Evolutionary conservation across 2,113 vertebrate genomes (phyloP).

Genomic region (Alligator mississippiensis): DNA sequence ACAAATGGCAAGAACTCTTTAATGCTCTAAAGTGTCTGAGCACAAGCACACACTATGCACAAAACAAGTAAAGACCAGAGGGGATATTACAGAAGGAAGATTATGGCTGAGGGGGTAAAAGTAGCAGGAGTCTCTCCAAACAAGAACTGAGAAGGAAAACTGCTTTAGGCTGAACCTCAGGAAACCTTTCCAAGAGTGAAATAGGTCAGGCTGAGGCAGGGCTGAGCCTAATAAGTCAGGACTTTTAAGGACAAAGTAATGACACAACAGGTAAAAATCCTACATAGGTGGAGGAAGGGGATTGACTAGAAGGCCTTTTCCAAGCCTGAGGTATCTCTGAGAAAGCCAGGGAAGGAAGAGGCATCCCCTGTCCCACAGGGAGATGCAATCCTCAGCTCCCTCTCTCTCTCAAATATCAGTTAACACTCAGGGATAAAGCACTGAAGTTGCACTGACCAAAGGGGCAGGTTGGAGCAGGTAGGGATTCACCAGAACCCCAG

Average conservation of each 20-base stretch:
- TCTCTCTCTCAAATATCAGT: background rate
- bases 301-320: background rate
- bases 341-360: background rate
- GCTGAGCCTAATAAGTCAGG: background rate
- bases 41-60: background rate
- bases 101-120: background rate
- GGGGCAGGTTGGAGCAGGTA: constrained; percentile 87
- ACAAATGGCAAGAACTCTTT: background rate
- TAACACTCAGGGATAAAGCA: background rate
- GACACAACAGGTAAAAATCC: background rate
- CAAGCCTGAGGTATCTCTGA: background rate
- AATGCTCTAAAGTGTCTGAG: background rate
- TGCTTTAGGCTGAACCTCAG: background rate
- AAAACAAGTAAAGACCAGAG: background rate
- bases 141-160: background rate
- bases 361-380: fast-evolving
- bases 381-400: background rate
- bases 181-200: background rate
- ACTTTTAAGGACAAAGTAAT: background rate
- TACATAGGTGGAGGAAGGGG: background rate
- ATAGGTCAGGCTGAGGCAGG: background rate
- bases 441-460: constrained; percentile 77
- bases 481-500: constrained; percentile 90
- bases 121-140: background rate
- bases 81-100: background rate